phyloP scores from a whole-genome alignment of 2,113 vertebrate genomes.

The Tragelaphus strepsiceros region DNA sequence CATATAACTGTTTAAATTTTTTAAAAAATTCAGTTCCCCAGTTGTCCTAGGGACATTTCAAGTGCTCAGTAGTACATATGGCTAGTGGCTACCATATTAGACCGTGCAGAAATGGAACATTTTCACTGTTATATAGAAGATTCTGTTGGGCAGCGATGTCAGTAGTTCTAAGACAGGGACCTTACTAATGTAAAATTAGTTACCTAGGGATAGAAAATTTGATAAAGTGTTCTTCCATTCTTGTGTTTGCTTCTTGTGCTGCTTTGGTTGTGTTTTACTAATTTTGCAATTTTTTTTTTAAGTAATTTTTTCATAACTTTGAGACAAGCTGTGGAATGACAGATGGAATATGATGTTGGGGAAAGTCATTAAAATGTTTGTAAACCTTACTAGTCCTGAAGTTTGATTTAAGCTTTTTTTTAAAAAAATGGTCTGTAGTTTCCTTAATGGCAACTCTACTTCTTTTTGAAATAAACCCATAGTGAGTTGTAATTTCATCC shows the following conservation, averaged over 20 bases:
- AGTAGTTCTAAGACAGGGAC: background rate
- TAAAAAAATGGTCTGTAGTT: background rate
- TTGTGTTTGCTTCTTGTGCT: background rate
- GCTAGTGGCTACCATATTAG: background rate
- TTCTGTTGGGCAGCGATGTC: background rate
- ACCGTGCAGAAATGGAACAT: background rate
- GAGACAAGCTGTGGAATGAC: background rate
- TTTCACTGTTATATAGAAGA: background rate
- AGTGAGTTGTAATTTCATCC: conserved; percentile 25
- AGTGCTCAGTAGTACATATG: background rate
- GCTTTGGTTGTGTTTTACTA: background rate
- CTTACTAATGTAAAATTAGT: background rate
- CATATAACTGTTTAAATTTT: background rate
- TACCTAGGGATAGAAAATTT: background rate
- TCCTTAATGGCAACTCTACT: conserved; percentile 7
- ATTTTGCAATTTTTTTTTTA: background rate
- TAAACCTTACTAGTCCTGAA: background rate
- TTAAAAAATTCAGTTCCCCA: background rate
- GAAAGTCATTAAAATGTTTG: conserved; percentile 30
- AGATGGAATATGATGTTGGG: background rate
- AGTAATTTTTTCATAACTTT: background rate
- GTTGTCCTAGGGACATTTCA: background rate
- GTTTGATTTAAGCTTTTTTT: background rate
- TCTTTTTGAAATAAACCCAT: conserved; percentile 18
- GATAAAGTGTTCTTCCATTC: background rate